Percentiles rank a stretch among this genome's conserved stretches.
These are phyloP conservation scores for Drosophila algonquin DNA, from an alignment of 2,888 invertebrate species.

Conservation along the genomic window DNA sequence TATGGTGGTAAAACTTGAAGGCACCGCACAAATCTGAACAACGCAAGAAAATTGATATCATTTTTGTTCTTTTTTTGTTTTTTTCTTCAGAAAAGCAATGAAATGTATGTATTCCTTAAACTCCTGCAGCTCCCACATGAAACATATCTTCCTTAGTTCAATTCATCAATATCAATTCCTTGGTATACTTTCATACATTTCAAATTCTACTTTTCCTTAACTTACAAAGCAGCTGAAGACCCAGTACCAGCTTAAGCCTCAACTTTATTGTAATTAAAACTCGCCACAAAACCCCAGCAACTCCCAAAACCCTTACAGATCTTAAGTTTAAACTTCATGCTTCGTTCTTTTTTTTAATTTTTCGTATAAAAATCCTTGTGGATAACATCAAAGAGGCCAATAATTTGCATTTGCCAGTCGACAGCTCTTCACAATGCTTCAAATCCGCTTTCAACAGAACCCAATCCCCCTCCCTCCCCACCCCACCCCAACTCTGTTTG, in stretches of 20 bases:
- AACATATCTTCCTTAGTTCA: too few relatives aligned
- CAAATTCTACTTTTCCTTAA: too few relatives aligned
- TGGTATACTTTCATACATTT: background rate
- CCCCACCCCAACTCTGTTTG: conserved; percentile 17
- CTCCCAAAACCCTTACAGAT: conserved; percentile 5
- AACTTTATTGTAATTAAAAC: conserved; percentile 28
- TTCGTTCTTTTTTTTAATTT: conserved; percentile 3
- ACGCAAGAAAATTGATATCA: background rate
- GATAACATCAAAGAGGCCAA: conserved; percentile 70
- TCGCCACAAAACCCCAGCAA: background rate
- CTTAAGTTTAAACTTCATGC: conserved; percentile 25
- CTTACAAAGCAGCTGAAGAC: too few relatives aligned
- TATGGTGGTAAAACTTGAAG: background rate
- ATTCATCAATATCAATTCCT: background rate
- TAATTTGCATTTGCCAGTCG: conserved; percentile 65
- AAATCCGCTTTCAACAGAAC: conserved; percentile 27
- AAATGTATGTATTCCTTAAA: too few relatives aligned
- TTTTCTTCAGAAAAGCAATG: too few relatives aligned
- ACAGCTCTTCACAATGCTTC: conserved; percentile 40
- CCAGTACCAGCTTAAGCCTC: background rate
- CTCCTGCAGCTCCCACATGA: too few relatives aligned
- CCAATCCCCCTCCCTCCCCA: background rate
- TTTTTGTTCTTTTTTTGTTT: background rate
- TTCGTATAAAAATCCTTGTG: conserved; percentile 11
- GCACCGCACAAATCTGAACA: background rate